These are phyloP conservation scores for Drosophila greeni DNA, from an alignment of 2,888 invertebrate genomes.

Conservation along the genomic window DNA sequence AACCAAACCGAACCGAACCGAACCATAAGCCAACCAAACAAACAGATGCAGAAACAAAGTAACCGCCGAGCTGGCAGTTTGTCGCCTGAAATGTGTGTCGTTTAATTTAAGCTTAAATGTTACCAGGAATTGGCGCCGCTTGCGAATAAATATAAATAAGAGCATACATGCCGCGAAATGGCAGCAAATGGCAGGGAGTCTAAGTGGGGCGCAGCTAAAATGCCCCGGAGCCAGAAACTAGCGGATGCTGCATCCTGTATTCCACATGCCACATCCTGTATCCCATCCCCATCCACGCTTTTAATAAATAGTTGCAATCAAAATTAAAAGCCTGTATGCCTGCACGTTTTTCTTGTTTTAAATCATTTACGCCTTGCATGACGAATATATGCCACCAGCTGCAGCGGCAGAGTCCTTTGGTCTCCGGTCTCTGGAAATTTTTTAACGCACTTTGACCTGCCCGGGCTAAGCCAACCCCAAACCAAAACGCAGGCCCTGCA, in stretches of 20 bases:
- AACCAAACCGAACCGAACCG: slow-evolving; percentile 7
- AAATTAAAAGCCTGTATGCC: slow-evolving; percentile 65
- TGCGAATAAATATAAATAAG: slow-evolving; percentile 44
- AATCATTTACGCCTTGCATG: slow-evolving; percentile 54
- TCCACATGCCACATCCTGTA: slow-evolving; percentile 26
- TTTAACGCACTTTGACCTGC: slow-evolving; percentile 52
- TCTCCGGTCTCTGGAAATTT: slow-evolving; percentile 49
- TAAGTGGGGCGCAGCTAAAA: slow-evolving; percentile 57
- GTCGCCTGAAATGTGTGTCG: slow-evolving; percentile 29
- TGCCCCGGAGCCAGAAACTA: slow-evolving; percentile 30
- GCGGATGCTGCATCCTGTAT: slow-evolving; percentile 13
- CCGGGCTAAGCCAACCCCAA: slow-evolving; percentile 4
- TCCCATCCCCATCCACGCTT: slow-evolving; percentile 37
- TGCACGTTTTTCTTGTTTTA: slow-evolving; percentile 57
- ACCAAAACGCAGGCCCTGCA: background rate
- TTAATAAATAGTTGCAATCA: slow-evolving; percentile 71
- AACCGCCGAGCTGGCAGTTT: slow-evolving; percentile 9
- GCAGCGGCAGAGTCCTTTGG: slow-evolving; percentile 10
- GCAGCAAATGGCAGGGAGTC: slow-evolving; percentile 44
- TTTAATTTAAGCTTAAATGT: slow-evolving; percentile 42
- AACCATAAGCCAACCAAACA: slow-evolving; percentile 34
- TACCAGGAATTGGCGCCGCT: slow-evolving; percentile 4
- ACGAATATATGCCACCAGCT: slow-evolving; percentile 47
- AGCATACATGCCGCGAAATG: slow-evolving; percentile 33
- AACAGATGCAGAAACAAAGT: slow-evolving; percentile 23